A percentile compares a stretch with the other conserved stretches of the same genome.
These are phyloP conservation scores for Eucera pruinosa DNA, from an alignment of 2,888 invertebrate species.

Conservation along the genomic window DNA sequence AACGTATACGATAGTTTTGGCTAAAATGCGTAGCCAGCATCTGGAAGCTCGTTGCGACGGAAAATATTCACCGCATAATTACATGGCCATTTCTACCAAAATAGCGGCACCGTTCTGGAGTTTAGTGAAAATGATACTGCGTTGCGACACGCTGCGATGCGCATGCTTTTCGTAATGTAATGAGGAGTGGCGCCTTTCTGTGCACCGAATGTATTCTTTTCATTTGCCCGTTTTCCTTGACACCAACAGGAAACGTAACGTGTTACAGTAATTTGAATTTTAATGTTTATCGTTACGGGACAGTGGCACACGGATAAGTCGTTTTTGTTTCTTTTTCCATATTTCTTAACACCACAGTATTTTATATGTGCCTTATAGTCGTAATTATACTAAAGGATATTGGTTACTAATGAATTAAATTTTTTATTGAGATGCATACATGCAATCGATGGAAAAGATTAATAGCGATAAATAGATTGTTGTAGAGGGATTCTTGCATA, in stretches of 20 bases:
- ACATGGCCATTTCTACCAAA: slow-evolving; percentile 14
- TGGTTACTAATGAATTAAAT: too few species aligned
- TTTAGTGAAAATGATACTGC: slow-evolving; percentile 5
- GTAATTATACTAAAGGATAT: too few species aligned
- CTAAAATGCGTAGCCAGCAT: neutral
- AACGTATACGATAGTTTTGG: too few species aligned
- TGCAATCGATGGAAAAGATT: too few species aligned
- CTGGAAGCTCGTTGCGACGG: neutral
- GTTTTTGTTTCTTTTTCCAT: too few species aligned
- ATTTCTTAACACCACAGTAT: neutral
- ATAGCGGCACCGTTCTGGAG: neutral
- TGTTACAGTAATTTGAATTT: neutral
- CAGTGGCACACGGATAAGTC: neutral
- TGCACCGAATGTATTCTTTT: neutral
- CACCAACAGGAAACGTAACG: too few species aligned
- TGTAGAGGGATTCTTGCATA: too few species aligned
- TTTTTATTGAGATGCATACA: too few species aligned
- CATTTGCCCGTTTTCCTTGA: neutral
- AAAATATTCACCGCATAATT: slow-evolving; percentile 7
- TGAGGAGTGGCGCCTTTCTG: neutral
- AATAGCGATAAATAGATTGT: too few species aligned
- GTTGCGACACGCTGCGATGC: slow-evolving; percentile 1
- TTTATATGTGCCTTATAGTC: too few species aligned
- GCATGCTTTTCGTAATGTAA: neutral
- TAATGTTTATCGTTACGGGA: neutral